Conservation (phyloP, 1,140 invertebrate genomes). For the Panagrolaimus sp. region DNA sequence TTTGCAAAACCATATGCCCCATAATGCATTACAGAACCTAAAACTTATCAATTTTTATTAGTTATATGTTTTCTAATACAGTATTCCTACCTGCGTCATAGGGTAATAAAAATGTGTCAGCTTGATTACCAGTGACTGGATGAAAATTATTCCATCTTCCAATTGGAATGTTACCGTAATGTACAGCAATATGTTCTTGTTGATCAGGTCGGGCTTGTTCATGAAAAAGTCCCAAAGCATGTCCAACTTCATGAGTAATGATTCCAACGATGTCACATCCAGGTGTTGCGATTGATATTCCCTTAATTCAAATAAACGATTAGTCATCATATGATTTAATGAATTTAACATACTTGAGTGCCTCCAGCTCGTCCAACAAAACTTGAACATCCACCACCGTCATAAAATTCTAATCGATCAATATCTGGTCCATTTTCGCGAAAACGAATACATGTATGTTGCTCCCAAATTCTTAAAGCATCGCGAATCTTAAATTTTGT, state of each 20-base stretch:
- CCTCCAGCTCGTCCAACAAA: slow-evolving; percentile 54
- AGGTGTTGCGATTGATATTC: slow-evolving; percentile 54
- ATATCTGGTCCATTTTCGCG: slow-evolving; percentile 48
- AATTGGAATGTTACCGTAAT: slow-evolving; percentile 42
- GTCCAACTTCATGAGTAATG: slow-evolving; percentile 56
- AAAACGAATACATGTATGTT: slow-evolving; percentile 52
- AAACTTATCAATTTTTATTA: no score
- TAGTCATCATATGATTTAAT: background rate
- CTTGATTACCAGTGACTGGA: slow-evolving; percentile 41
- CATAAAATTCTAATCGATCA: slow-evolving; percentile 54
- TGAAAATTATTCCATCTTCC: slow-evolving; percentile 57
- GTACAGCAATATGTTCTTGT: slow-evolving; percentile 38
- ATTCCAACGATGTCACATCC: slow-evolving; percentile 56
- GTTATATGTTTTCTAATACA: no score
- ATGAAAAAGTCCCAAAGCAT: slow-evolving; percentile 52
- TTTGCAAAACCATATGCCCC: slow-evolving; percentile 51
- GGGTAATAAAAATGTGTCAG: slow-evolving; percentile 44
- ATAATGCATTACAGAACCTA: slow-evolving; percentile 56
- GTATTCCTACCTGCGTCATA: slow-evolving; percentile 41
- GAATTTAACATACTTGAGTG: slow-evolving; percentile 40
- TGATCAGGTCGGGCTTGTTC: slow-evolving; percentile 56
- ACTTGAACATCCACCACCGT: slow-evolving; percentile 56
- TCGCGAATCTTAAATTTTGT: slow-evolving; percentile 37
- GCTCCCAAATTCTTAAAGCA: slow-evolving; percentile 48
- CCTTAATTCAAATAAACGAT: slow-evolving; percentile 26